Evolutionary conservation across 2,113 vertebrate genomes (phyloP).

Genomic region (Trichechus manatus): DNA sequence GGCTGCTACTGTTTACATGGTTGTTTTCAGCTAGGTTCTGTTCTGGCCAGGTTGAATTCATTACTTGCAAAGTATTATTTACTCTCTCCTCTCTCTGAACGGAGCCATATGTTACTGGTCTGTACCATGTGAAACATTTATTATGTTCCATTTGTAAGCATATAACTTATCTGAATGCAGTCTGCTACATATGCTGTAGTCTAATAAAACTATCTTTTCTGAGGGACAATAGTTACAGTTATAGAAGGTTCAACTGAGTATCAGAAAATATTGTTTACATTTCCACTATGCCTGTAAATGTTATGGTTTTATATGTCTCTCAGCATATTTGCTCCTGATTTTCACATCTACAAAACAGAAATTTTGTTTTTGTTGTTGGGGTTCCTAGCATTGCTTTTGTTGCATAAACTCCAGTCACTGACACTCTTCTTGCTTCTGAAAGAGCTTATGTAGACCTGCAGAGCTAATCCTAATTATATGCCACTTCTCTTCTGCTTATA

Average conservation of each 20-base stretch:
- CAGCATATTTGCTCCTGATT: neutral
- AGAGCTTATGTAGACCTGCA: neutral
- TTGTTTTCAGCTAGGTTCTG: conserved; percentile 43
- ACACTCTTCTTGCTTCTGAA: neutral
- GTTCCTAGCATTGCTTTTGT: neutral
- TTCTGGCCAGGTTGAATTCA: conserved; percentile 64
- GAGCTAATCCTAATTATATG: neutral
- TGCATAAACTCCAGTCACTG: neutral
- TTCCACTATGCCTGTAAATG: neutral
- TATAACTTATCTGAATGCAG: conserved; percentile 28
- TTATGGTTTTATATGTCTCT: neutral
- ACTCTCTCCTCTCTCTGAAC: conserved; percentile 54
- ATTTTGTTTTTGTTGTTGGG: neutral
- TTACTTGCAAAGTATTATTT: conserved; percentile 69
- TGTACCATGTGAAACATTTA: conserved; percentile 37
- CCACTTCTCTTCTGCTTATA: neutral
- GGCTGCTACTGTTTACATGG: conserved; percentile 30
- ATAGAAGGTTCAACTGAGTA: neutral
- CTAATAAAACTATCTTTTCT: conserved; percentile 59
- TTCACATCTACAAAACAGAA: neutral
- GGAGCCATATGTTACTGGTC: conserved; percentile 65
- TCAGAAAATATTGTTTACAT: neutral
- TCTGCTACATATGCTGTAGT: conserved; percentile 8
- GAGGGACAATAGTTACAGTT: neutral
- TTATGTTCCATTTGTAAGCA: conserved; percentile 61